Conservation (phyloP, 2,797 vertebrate genomes). For the Varecia variegata region DNA sequence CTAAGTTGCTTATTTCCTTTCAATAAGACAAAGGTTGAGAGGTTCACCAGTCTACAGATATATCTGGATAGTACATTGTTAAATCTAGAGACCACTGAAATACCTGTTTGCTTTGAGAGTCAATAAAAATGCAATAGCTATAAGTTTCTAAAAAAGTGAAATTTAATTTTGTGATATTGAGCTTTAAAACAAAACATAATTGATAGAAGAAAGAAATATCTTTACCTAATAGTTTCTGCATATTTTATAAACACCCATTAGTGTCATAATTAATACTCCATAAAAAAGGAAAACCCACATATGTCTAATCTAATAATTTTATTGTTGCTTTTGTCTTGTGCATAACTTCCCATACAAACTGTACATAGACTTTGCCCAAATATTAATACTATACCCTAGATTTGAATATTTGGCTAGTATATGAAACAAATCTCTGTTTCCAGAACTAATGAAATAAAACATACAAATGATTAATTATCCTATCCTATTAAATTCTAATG, state of each 20-base stretch:
- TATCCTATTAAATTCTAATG: background rate
- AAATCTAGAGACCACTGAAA: background rate
- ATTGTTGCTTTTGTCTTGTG: background rate
- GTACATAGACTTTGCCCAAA: background rate
- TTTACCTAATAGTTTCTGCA: background rate
- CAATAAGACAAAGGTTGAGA: background rate
- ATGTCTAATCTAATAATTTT: background rate
- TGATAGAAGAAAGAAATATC: background rate
- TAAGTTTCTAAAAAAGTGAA: background rate
- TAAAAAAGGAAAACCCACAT: background rate
- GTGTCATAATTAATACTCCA: background rate
- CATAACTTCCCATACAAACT: background rate
- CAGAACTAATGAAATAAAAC: background rate
- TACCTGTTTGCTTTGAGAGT: background rate
- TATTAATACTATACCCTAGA: background rate
- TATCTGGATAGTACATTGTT: background rate
- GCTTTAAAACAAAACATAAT: background rate
- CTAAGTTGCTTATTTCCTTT: background rate
- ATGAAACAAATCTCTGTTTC: background rate
- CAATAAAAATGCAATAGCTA: background rate
- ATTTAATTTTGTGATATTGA: background rate
- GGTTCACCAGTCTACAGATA: background rate
- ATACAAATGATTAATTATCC: background rate
- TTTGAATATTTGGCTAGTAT: background rate
- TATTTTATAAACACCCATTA: background rate